Percentiles rank a stretch among this genome's conserved stretches.
These are phyloP conservation scores for Pyrrhia umbra DNA, from an alignment of 2,888 invertebrate genomes.

Conservation along the genomic window DNA sequence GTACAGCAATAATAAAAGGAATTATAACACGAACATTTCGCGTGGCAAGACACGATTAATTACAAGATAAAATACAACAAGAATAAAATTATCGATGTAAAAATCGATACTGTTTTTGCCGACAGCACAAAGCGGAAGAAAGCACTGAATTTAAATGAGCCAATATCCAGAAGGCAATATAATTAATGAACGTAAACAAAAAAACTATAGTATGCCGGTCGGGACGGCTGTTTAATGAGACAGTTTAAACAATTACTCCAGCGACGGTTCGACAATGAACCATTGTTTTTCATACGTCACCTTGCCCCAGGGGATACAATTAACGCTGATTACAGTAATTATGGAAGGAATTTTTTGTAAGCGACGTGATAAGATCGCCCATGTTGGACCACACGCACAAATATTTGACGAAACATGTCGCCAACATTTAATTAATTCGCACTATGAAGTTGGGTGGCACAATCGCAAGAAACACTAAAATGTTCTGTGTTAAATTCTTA, in stretches of 20 bases:
- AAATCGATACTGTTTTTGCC: constrained; percentile 50
- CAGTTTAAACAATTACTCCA: constrained; percentile 78
- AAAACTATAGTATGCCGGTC: constrained; percentile 56
- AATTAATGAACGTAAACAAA: constrained; percentile 67
- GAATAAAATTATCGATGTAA: constrained; percentile 50
- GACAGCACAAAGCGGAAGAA: constrained; percentile 45
- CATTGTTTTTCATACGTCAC: constrained; percentile 79
- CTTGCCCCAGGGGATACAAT: constrained; percentile 74
- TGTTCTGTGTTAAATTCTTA: constrained; percentile 44
- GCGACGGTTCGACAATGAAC: constrained; percentile 72
- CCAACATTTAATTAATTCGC: constrained; percentile 55
- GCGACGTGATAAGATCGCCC: constrained; percentile 49
- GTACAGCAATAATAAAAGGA: constrained; percentile 51
- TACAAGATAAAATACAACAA: constrained; percentile 47
- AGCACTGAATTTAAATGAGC: constrained; percentile 52
- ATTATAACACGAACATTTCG: constrained; percentile 58
- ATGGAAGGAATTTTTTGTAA: constrained; percentile 68
- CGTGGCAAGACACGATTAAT: constrained; percentile 58
- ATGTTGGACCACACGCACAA: constrained; percentile 53
- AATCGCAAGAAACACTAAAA: constrained; percentile 45
- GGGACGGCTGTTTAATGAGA: constrained; percentile 72
- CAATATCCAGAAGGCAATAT: constrained; percentile 48
- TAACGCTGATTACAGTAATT: constrained; percentile 80
- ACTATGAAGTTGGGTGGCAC: constrained; percentile 47
- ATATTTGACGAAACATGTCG: constrained; percentile 53